phyloP scores from a whole-genome alignment of 2,113 vertebrate genomes.

The Passer domesticus region DNA sequence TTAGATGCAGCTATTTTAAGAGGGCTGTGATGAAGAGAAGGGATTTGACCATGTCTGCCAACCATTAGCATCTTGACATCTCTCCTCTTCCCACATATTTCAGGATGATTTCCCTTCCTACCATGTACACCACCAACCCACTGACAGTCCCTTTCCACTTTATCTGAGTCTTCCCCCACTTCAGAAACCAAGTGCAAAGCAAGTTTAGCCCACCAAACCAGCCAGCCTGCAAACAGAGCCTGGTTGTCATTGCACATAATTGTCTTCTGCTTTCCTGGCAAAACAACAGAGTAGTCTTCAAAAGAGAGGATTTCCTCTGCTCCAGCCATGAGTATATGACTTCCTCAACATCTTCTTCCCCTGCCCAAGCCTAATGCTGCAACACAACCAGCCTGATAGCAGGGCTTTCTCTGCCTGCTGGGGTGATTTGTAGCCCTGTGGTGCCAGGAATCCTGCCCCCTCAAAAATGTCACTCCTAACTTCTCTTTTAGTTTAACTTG shows the following conservation, averaged over 20 bases:
- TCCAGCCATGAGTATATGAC: neutral
- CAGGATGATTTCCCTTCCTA: neutral
- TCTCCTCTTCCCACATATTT: neutral
- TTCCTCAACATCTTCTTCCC: neutral
- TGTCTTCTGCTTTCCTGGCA: neutral
- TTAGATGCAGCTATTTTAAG: neutral
- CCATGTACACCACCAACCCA: neutral
- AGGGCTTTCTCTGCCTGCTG: neutral
- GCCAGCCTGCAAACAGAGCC: neutral
- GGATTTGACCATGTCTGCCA: conserved; percentile 19
- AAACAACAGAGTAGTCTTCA: neutral
- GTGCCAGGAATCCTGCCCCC: neutral
- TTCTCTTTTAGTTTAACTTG: neutral
- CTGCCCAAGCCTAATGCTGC: neutral
- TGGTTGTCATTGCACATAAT: neutral
- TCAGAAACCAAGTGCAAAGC: neutral
- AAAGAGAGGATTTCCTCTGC: neutral
- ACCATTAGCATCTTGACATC: neutral
- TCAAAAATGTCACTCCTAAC: neutral
- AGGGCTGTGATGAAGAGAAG: conserved; percentile 15
- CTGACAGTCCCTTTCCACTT: neutral
- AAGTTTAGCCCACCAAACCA: neutral
- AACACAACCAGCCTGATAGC: neutral
- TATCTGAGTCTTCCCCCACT: neutral
- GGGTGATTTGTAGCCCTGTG: neutral